Evolutionary conservation across 2,797 vertebrate species (phyloP).

Genomic region (Pseudochirops corinnae): DNA sequence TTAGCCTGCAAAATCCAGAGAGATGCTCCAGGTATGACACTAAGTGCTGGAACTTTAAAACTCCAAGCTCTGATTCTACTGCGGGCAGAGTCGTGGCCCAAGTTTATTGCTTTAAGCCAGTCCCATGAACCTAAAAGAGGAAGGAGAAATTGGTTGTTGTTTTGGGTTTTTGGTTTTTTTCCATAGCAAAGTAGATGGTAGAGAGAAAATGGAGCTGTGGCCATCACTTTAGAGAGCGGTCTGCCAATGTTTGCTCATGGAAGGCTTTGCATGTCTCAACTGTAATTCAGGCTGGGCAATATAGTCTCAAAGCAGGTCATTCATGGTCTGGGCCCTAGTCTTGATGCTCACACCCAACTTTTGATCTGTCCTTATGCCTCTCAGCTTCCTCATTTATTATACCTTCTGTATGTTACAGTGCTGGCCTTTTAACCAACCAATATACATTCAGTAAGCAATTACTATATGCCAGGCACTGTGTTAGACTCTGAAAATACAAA

Average conservation of each 20-base stretch:
- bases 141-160: not conserved
- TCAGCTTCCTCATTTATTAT: not conserved
- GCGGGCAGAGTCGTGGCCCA: not conserved
- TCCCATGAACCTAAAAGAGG: not conserved
- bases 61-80: not conserved
- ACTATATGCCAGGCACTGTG: not conserved
- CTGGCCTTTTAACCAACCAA: not conserved
- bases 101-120: not conserved
- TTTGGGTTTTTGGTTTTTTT: not conserved
- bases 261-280: not conserved
- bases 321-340: not conserved
- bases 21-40: not conserved
- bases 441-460: not conserved
- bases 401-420: not conserved
- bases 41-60: not conserved
- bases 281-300: conserved; percentile 5
- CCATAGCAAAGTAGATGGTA: not conserved
- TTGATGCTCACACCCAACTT: not conserved
- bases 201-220: not conserved
- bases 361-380: not conserved
- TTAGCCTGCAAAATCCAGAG: conserved; percentile 18
- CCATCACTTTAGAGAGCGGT: not conserved
- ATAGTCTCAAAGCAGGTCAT: not conserved
- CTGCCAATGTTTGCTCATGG: not conserved
- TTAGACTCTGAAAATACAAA: not conserved